Evolutionary conservation across 37 sponge, comb jelly and placozoan species (phyloP).

Genomic region (Amphimedon queenslandica): DNA sequence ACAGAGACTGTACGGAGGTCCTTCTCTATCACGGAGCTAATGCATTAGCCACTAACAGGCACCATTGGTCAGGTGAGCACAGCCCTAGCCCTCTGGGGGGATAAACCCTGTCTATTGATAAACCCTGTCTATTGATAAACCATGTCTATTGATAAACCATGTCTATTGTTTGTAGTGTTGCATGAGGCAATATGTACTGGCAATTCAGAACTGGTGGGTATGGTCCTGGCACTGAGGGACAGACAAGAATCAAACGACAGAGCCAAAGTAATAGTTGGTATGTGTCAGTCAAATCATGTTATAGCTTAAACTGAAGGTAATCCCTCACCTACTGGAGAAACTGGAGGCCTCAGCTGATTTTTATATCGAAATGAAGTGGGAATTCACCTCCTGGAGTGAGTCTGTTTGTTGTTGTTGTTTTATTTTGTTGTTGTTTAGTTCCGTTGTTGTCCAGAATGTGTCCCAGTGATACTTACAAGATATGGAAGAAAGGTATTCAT

Average conservation of each 20-base stretch:
- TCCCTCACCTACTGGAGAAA: slow-evolving; percentile 74
- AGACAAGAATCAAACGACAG: slow-evolving; percentile 27
- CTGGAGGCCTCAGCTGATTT: slow-evolving; percentile 82
- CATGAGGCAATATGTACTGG: slow-evolving; percentile 77
- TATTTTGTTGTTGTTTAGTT: slow-evolving; percentile 38
- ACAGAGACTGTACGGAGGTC: slow-evolving; percentile 38
- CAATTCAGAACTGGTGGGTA: slow-evolving; percentile 56
- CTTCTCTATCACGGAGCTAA: slow-evolving; percentile 76
- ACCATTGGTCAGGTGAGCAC: slow-evolving; percentile 65
- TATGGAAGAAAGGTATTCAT: slow-evolving; percentile 93
- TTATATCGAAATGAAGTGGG: slow-evolving; percentile 99
- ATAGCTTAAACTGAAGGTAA: too few species aligned
- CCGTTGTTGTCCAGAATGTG: slow-evolving; percentile 92
- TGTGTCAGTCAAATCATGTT: too few species aligned
- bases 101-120: not conserved
- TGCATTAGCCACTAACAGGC: slow-evolving; percentile 69
- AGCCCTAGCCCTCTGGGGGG: not conserved
- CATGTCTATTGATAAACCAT: too few species aligned
- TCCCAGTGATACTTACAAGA: slow-evolving; percentile 96
- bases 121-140: too few species aligned
- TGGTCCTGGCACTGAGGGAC: slow-evolving; percentile 63
- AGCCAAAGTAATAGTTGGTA: too few species aligned
- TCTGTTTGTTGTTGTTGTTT: too few species aligned
- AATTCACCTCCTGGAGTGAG: slow-evolving; percentile 96
- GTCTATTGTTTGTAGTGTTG: slow-evolving; percentile 57